Conservation (phyloP, 30 jellyfish, hydroid and myxozoan genomes). For the Aurelia sp. region DNA sequence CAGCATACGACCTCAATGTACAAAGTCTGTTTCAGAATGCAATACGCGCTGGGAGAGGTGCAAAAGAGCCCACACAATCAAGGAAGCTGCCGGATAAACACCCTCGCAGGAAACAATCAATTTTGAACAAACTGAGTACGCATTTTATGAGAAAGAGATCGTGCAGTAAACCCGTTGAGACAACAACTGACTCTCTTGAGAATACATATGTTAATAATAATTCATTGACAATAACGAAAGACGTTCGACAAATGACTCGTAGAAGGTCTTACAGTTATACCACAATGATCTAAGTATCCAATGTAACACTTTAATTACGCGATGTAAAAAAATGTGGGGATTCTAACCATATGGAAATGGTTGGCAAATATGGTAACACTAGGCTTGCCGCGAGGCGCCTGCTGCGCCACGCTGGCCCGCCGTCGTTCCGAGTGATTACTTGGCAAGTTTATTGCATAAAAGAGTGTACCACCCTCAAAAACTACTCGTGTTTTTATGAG, state of each 20-base stretch:
- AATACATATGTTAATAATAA: background rate
- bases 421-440: too few relatives aligned
- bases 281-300: constrained; percentile 17
- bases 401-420: too few relatives aligned
- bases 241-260: constrained; percentile 3
- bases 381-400: too few relatives aligned
- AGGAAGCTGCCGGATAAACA: constrained; percentile 27
- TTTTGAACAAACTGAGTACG: constrained; percentile 42
- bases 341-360: too few relatives aligned
- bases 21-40: constrained; percentile 54
- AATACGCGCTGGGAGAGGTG: constrained; percentile 51
- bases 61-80: background rate
- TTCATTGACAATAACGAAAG: background rate
- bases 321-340: too few relatives aligned
- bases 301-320: background rate
- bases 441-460: too few relatives aligned
- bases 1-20: constrained; percentile 62
- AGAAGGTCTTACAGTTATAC: constrained; percentile 59
- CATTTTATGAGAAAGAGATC: constrained; percentile 57
- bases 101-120: constrained; percentile 31
- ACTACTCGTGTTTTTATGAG: too few relatives aligned
- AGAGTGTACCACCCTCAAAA: too few relatives aligned
- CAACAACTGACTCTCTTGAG: constrained; percentile 13
- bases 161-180: constrained; percentile 28
- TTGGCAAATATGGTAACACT: too few relatives aligned